These are phyloP conservation scores for Oxyteleia sp. DNA, from an alignment of 2,888 invertebrate genomes.

Conservation along the genomic window DNA sequence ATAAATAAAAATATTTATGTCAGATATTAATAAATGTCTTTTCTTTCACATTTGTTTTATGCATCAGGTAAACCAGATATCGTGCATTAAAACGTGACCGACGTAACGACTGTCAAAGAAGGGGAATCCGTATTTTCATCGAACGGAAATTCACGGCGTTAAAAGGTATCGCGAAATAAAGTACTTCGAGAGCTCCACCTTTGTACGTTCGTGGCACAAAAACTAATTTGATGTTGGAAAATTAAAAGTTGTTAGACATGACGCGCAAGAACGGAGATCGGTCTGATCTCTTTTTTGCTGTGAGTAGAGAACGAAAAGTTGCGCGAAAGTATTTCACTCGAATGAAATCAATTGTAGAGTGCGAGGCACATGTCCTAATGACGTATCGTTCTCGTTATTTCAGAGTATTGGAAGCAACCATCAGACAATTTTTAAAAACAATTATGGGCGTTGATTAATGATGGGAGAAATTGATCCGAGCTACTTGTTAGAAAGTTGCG, in stretches of 20 bases:
- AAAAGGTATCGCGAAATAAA: constrained; percentile 38
- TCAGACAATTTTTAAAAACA: background rate
- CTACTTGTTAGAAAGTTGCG: background rate
- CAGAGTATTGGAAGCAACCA: background rate
- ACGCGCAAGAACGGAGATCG: constrained; percentile 20
- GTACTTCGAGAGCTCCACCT: constrained; percentile 2
- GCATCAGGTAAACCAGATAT: too few species aligned
- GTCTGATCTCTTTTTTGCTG: constrained; percentile 29
- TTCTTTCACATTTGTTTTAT: too few species aligned
- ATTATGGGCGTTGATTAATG: constrained; percentile 5
- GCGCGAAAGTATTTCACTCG: constrained; percentile 31
- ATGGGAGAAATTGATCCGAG: background rate
- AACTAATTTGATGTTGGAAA: constrained; percentile 61
- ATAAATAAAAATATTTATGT: too few species aligned
- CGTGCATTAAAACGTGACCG: constrained; percentile 6
- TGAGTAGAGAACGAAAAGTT: constrained; percentile 22
- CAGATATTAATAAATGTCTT: too few species aligned
- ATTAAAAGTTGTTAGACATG: constrained; percentile 61
- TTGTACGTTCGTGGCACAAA: constrained; percentile 44
- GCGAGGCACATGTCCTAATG: constrained; percentile 33
- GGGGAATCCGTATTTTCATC: constrained; percentile 10
- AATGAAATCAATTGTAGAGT: constrained; percentile 42
- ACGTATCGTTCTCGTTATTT: constrained; percentile 24
- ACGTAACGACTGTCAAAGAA: background rate
- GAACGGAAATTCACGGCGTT: constrained; percentile 9